Evolutionary conservation across 2,797 vertebrate genomes (phyloP), one percentile per base, ranked within the genome.

Genomic region (Acridotheres tristis): DNA sequence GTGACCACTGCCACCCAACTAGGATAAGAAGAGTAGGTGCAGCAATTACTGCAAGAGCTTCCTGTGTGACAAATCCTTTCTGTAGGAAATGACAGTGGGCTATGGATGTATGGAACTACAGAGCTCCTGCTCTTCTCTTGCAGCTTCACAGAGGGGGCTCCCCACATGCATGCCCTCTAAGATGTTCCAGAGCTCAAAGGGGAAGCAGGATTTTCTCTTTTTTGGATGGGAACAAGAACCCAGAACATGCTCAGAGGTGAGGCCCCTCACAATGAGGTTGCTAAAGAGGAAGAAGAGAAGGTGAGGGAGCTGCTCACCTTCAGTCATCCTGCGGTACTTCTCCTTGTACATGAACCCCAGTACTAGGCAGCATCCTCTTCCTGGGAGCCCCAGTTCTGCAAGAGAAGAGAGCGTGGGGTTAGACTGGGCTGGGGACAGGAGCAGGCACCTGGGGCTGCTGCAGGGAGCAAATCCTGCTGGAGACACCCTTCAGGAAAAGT

Each of bases 341-440:
- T 98, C 98, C 96, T 98, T 98, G 95, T 97, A 98, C 97, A 98
- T 98, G 96, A 98, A 98, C 87, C 98, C 98, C 96, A 98, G 97
- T 30, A 98, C 97, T 85, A 98, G 96, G 95, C 98, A 98, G 93
- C 98, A 98, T 97, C 98, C 98, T 98, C 97, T 97, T 97, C 96
- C 98, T 73, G 97, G 98, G 94, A 98, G 96, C 95, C 98, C 98
- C 94, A 98, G 97, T 94, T 98, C 98, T 98, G 96, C 94, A 98
- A 98, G 93, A 92, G 92, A 95, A 92, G 93, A 95, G 95, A 96
- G 77, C 74, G 57, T 1, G 27, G 69, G 5, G 12, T 97, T 95
- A 97, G 84, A 53, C 13, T 1, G 23, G 47, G 34, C 78, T 72
- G 71, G 81, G 86, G 55, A 32, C 18, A n/a, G 25, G 73, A 58